These are phyloP conservation scores for Rhagium mordax DNA, from an alignment of 2,888 invertebrate species.

Conservation along the genomic window DNA sequence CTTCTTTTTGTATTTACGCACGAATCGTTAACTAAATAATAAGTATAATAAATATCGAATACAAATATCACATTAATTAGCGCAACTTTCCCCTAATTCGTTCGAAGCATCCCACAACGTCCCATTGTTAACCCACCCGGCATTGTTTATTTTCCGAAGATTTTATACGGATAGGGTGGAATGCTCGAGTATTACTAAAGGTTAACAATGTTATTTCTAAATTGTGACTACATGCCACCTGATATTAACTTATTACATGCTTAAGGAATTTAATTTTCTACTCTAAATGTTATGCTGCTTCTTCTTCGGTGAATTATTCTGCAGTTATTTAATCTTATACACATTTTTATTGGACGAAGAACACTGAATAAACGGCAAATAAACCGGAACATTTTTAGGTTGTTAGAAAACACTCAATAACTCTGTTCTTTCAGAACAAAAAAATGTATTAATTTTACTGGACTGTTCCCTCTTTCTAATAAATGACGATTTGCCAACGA, in stretches of 20 bases:
- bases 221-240: slow-evolving; percentile 49
- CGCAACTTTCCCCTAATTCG: slow-evolving; percentile 3
- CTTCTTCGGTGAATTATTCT: slow-evolving; percentile 1
- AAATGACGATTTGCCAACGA: too few species aligned
- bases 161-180: slow-evolving; percentile 38
- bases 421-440: too few species aligned
- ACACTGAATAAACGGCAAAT: too few species aligned
- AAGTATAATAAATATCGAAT: too few species aligned
- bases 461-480: too few species aligned
- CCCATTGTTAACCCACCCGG: slow-evolving; percentile 17
- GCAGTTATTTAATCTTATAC: neutral
- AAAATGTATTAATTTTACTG: too few species aligned
- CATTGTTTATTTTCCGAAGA: slow-evolving; percentile 35
- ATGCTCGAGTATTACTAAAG: slow-evolving; percentile 41
- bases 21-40: too few species aligned
- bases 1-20: too few species aligned
- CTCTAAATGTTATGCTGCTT: slow-evolving; percentile 37
- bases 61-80: too few species aligned
- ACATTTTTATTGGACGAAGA: too few species aligned
- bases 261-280: slow-evolving; percentile 56
- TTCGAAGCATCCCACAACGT: slow-evolving; percentile 4
- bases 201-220: slow-evolving; percentile 55
- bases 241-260: slow-evolving; percentile 56
- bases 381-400: too few species aligned
- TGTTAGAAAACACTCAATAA: too few species aligned